A percentile compares a stretch with the other conserved stretches of the same genome.
Evolutionary conservation across 2,888 invertebrate genomes (phyloP).

Genomic region (Tetheella fluctuosa): DNA sequence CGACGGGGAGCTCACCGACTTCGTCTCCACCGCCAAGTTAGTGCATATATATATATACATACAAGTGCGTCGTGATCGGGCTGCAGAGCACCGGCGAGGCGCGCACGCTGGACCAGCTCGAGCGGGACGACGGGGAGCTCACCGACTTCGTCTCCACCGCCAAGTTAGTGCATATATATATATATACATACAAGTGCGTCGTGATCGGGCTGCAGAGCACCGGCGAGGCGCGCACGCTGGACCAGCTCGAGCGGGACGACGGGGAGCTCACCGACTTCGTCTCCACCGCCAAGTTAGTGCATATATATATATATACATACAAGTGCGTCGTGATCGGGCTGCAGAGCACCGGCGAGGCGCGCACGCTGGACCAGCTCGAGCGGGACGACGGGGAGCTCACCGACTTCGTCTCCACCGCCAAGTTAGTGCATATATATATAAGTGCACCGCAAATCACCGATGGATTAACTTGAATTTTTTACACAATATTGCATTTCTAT

Average conservation of each 20-base stretch:
- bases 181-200: slow-evolving; percentile 97
- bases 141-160: slow-evolving; percentile 99
- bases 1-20: slow-evolving; percentile 98
- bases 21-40: slow-evolving; percentile 97
- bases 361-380: slow-evolving; percentile 98
- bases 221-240: slow-evolving; percentile 98
- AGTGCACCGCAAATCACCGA: too few relatives aligned
- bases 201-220: slow-evolving; percentile 99
- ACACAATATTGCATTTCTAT: too few relatives aligned
- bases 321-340: slow-evolving; percentile 99
- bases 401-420: slow-evolving; percentile 98
- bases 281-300: slow-evolving; percentile 92
- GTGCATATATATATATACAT: slow-evolving; percentile 32
- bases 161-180: slow-evolving; percentile 81
- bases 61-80: slow-evolving; percentile 99
- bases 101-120: slow-evolving; percentile 97
- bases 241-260: slow-evolving; percentile 97
- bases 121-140: slow-evolving; percentile 97
- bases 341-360: slow-evolving; percentile 99
- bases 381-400: slow-evolving; percentile 97
- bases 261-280: slow-evolving; percentile 99
- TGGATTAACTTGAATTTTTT: too few relatives aligned
- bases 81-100: slow-evolving; percentile 99
- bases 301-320: slow-evolving; percentile 5
- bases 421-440: slow-evolving; percentile 74